Base-by-base conservation (phyloP, 92 coral and sea anemone genomes). In the Muricea muricata region DNA sequence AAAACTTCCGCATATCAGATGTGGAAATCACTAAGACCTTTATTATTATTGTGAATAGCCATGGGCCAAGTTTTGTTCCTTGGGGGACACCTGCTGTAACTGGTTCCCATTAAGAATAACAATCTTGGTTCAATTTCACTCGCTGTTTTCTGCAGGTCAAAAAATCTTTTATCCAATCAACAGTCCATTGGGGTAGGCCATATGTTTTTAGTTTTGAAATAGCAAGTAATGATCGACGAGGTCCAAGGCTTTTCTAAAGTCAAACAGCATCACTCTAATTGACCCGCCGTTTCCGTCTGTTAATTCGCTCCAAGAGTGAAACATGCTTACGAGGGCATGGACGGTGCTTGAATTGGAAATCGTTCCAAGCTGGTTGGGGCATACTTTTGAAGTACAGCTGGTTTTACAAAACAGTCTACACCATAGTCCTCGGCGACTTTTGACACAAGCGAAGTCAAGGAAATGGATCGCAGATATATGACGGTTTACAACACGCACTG, bases 81-180 rank as follows among this genome's bases (percentile, higher is more conserved):
- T 48, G 56, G 56, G 56, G 56, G 56, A 48, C 56, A 48, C 56
- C 56, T 48, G 56, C 56, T 48, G 56, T 48, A 48, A 48, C 56
- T 48, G 56, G 56, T 48, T 48, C 56, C 56, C 56, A 48, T 48
- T 63, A 29, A 25, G 70, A 63, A 63, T 63, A 63, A 31, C 70
- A 63, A 25, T 63, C 70, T 1, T 65, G 35, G 23, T 34, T 65
- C 24, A 65, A 24, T 65, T 65, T 65, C 1, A 65, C 72, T 23
- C 42, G 72, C n/a, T 65, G 72, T 65, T 65, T 65, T 34, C 72
- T 52, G 21, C 60, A 52, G 60, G 24, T 52, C 60, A 52, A 52
- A 20, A 52, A 52, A 13, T 52, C 60, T 6, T 6, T 17, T 7
- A 48, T 48, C 56, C 56, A 48, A 15, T 48, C 56, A 48, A 48